Conservation (phyloP, 2,888 invertebrate species). For the Tethea ocularis region DNA sequence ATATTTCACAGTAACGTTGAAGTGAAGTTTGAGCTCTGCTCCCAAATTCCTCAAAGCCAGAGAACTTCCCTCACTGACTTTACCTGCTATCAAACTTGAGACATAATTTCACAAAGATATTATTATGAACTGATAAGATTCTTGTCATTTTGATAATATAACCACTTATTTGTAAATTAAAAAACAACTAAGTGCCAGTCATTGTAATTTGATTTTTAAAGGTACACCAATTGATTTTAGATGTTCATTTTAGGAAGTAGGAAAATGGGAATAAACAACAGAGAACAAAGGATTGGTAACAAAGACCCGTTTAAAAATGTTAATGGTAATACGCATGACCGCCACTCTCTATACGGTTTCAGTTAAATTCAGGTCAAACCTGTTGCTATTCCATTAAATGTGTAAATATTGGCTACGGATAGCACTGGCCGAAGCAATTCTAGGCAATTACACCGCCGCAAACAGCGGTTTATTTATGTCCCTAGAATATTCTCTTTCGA, state of each 20-base stretch:
- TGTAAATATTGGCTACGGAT: conserved; percentile 12
- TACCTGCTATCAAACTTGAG: not conserved
- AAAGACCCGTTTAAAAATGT: not conserved
- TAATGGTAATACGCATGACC: conserved; percentile 6
- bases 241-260: not conserved
- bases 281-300: not conserved
- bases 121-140: not conserved
- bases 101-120: conserved; percentile 3
- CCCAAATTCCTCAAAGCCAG: conserved; percentile 7
- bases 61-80: not conserved
- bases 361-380: conserved; percentile 16
- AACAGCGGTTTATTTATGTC: conserved; percentile 5
- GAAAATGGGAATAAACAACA: not conserved
- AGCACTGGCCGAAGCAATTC: conserved; percentile 6
- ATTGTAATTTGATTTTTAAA: too few relatives aligned
- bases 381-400: conserved; percentile 25
- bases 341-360: conserved; percentile 1
- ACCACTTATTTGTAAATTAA: too few relatives aligned
- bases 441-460: conserved; percentile 7
- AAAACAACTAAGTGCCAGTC: too few relatives aligned
- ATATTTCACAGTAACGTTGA: conserved; percentile 2
- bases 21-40: conserved; percentile 1
- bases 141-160: not conserved
- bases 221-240: not conserved
- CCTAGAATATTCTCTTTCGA: not conserved